These are phyloP conservation scores for Taenioides sp. DNA, from an alignment of 2,797 vertebrate genomes.

Conservation along the genomic window DNA sequence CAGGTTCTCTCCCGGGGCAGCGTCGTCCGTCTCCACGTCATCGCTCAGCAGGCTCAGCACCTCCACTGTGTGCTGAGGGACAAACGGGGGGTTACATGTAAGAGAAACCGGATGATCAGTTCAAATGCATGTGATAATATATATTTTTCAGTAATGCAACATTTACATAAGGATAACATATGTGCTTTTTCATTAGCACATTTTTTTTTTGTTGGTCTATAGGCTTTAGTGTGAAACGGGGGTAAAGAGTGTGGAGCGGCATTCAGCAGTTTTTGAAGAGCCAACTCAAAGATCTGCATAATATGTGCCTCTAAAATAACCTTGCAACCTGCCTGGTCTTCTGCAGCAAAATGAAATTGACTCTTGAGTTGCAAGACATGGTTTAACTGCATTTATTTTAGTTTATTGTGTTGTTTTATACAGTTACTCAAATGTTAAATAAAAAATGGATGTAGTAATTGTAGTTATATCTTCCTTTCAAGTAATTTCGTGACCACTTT, in stretches of 20 bases:
- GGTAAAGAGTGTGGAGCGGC: too few species aligned
- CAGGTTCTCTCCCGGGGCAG: conserved; percentile 91
- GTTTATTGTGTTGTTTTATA: not conserved
- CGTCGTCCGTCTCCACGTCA: conserved; percentile 94
- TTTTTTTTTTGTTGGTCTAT: too few species aligned
- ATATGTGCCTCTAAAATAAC: too few species aligned
- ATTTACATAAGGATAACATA: not conserved
- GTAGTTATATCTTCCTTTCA: too few species aligned
- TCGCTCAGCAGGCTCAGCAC: conserved; percentile 94
- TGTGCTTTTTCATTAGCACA: not conserved
- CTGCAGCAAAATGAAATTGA: too few species aligned
- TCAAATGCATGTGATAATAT: not conserved
- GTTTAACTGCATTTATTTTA: not conserved
- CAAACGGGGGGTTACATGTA: not conserved
- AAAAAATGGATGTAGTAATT: too few species aligned
- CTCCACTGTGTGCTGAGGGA: conserved; percentile 89
- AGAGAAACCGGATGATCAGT: not conserved
- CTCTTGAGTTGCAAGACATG: not conserved
- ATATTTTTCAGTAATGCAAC: too few species aligned
- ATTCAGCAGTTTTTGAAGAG: too few species aligned
- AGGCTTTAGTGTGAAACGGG: not conserved
- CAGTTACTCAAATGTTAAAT: not conserved
- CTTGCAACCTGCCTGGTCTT: too few species aligned
- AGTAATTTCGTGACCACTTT: too few species aligned
- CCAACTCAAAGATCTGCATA: too few species aligned